A percentile compares a stretch with the other conserved stretches of the same genome.
Evolutionary conservation across 2,113 vertebrate genomes (phyloP).

Genomic region (Forbesichthys papilliferus): DNA sequence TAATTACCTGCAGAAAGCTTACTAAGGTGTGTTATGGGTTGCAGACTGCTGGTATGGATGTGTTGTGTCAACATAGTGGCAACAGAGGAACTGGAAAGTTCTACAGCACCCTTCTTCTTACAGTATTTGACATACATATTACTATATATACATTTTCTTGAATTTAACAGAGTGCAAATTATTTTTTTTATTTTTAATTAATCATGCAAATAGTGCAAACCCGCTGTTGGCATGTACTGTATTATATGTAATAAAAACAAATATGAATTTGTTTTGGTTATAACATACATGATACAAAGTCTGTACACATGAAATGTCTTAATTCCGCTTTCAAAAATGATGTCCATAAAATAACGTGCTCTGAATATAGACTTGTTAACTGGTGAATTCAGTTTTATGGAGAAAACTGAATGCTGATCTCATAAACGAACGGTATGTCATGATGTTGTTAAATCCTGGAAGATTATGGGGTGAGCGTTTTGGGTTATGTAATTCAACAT

Average conservation of each 20-base stretch:
- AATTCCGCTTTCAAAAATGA: too few species aligned
- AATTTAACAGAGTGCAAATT: too few species aligned
- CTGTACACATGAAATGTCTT: too few species aligned
- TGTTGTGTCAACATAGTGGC: constrained; percentile 65
- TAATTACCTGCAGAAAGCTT: neutral
- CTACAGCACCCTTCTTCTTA: constrained; percentile 42
- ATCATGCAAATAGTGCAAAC: constrained; percentile 11
- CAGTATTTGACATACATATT: neutral
- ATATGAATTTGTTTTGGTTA: too few species aligned
- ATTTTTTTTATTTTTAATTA: too few species aligned
- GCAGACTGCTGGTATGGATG: constrained; percentile 34
- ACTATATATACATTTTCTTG: too few species aligned
- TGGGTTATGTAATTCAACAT: neutral
- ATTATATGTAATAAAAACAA: too few species aligned
- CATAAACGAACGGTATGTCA: too few species aligned
- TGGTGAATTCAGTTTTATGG: constrained; percentile 9
- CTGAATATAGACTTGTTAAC: constrained; percentile 21
- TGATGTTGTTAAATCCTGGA: constrained; percentile 2
- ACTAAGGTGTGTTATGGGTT: constrained; percentile 53
- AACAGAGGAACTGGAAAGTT: constrained; percentile 68
- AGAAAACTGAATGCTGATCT: constrained; percentile 17
- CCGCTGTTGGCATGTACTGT: too few species aligned
- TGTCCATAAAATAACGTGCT: constrained; percentile 36
- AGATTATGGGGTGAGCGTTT: neutral
- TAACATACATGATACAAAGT: too few species aligned